phyloP scores from a whole-genome alignment of 2,797 vertebrate genomes.

The Perodicticus potto region DNA sequence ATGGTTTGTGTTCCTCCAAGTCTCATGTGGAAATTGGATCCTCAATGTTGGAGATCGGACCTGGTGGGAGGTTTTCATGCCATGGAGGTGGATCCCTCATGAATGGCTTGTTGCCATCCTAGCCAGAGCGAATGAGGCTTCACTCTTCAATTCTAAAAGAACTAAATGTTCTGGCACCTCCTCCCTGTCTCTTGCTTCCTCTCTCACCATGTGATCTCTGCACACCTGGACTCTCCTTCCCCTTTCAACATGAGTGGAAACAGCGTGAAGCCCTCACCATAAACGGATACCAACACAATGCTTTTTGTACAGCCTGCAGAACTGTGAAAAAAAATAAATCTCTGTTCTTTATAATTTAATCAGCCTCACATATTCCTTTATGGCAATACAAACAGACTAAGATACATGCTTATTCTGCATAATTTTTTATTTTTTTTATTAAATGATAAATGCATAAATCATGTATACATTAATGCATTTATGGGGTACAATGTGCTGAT shows the following conservation, averaged over 20 bases:
- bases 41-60: neutral
- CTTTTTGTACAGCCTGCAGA: neutral
- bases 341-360: neutral
- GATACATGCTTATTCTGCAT: neutral
- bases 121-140: neutral
- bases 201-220: neutral
- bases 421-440: neutral
- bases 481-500: no score
- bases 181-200: neutral
- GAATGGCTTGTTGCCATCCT: neutral
- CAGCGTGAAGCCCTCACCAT: neutral
- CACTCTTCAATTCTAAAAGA: neutral
- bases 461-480: no score
- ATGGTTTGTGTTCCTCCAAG: neutral
- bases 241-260: neutral
- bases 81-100: neutral
- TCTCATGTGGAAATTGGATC: neutral
- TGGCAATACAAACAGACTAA: neutral
- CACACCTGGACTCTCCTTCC: neutral
- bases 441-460: no score
- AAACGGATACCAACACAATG: neutral
- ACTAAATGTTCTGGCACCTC: neutral
- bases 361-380: neutral
- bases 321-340: neutral
- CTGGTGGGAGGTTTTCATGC: neutral